Evolutionary conservation across 2,888 invertebrate species (phyloP).

Genomic region (Drosophila buzzatii): DNA sequence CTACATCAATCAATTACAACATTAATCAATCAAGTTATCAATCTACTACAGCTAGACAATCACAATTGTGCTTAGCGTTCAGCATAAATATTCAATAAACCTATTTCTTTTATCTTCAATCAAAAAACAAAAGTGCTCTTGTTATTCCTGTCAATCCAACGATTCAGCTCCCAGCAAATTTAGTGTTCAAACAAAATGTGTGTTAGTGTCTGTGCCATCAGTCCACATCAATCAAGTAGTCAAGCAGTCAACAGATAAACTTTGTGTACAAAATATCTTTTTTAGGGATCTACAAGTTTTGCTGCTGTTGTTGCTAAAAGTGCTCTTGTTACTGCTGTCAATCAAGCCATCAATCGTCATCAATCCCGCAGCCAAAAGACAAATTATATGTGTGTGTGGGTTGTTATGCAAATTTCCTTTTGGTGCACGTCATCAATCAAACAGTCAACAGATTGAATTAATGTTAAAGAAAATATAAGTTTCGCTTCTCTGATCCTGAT

Average conservation of each 20-base stretch:
- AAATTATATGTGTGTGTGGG: not conserved
- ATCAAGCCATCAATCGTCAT: not conserved
- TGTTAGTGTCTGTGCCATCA: not conserved
- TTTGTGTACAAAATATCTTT: not conserved
- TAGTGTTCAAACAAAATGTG: not conserved
- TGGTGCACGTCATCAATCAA: too few species aligned
- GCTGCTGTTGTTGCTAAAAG: not conserved
- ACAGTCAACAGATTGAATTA: too few species aligned
- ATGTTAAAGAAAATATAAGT: too few species aligned
- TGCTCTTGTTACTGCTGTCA: not conserved
- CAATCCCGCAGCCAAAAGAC: not conserved
- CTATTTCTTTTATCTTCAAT: conserved; percentile 1
- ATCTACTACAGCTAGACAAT: not conserved
- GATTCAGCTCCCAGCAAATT: not conserved
- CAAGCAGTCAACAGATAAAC: too few species aligned
- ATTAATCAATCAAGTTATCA: conserved; percentile 11
- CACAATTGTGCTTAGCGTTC: conserved; percentile 3
- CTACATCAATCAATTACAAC: conserved; percentile 5
- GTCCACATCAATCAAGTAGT: too few species aligned
- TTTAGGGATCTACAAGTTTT: not conserved
- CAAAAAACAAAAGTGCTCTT: not conserved
- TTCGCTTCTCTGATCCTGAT: too few species aligned
- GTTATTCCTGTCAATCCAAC: not conserved
- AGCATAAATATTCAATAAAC: conserved; percentile 2
- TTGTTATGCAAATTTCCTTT: not conserved